Evolutionary conservation across 92 coral and sea anemone genomes (phyloP).

Genomic region (Palythoa grandiflora): DNA sequence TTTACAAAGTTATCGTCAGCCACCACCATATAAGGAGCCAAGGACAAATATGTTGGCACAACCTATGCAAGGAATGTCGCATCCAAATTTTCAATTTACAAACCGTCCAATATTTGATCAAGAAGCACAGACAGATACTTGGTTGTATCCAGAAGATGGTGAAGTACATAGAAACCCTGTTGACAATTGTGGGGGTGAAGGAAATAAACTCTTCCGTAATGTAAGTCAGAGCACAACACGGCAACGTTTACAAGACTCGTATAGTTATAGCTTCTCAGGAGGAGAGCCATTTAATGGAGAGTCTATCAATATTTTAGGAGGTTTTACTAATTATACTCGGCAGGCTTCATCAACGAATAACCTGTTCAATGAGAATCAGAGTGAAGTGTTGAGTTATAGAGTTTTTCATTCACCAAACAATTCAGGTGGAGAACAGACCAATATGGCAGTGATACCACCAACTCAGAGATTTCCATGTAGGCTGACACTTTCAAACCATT

Average conservation of each 20-base stretch:
- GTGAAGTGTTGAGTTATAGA: constrained; percentile 57
- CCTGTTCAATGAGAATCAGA: constrained; percentile 55
- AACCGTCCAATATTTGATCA: constrained; percentile 47
- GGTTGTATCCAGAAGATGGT: constrained; percentile 54
- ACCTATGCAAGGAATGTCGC: background rate
- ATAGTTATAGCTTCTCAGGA: constrained; percentile 52
- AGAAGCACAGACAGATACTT: constrained; percentile 63
- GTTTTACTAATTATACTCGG: constrained; percentile 47
- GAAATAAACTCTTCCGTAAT: constrained; percentile 46
- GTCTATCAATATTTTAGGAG: constrained; percentile 30
- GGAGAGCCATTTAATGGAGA: constrained; percentile 64
- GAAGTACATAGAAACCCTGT: constrained; percentile 28
- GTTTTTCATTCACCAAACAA: constrained; percentile 30
- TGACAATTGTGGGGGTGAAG: constrained; percentile 31
- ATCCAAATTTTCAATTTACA: constrained; percentile 21
- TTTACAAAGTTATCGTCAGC: constrained; percentile 67
- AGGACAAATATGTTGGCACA: constrained; percentile 5
- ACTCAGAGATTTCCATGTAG: constrained; percentile 16
- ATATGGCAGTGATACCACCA: constrained; percentile 16
- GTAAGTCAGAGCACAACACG: constrained; percentile 48
- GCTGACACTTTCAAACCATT: constrained; percentile 46
- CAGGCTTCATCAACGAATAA: constrained; percentile 66
- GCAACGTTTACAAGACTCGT: constrained; percentile 51
- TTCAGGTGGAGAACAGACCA: constrained; percentile 52
- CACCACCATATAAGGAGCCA: constrained; percentile 71